These are phyloP conservation scores for Aradophagus sp. DNA, from an alignment of 1,140 invertebrate genomes.

Conservation along the genomic window DNA sequence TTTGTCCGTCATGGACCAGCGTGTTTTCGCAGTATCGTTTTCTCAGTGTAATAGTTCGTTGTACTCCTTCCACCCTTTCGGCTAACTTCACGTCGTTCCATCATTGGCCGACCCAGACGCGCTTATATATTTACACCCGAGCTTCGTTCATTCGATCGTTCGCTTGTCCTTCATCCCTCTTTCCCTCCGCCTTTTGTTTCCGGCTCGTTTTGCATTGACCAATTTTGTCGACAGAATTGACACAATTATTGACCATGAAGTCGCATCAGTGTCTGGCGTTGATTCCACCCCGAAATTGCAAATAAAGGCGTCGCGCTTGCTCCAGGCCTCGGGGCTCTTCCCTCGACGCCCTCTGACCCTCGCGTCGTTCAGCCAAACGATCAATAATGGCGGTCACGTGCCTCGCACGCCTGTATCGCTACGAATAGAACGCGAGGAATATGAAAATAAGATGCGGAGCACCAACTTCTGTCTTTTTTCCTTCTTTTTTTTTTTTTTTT, in stretches of 20 bases:
- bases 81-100: too few species aligned
- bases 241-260: conserved; percentile 43
- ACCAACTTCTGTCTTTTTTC: too few species aligned
- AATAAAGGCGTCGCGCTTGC: conserved; percentile 19
- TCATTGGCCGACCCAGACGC: conserved; percentile 34
- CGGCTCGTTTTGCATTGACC: conserved; percentile 5
- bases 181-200: not conserved
- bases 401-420: conserved; percentile 55
- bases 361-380: conserved; percentile 55
- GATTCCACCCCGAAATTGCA: conserved; percentile 16
- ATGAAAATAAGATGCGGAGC: too few species aligned
- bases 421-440: too few species aligned
- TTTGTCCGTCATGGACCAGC: too few species aligned
- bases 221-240: conserved; percentile 33
- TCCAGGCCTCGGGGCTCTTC: conserved; percentile 20
- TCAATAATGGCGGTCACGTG: conserved; percentile 62
- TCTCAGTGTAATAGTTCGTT: too few species aligned
- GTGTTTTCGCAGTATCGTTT: too few species aligned
- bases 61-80: too few species aligned
- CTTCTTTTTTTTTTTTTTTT: too few species aligned
- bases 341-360: conserved; percentile 49
- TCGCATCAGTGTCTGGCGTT: conserved; percentile 15
- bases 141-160: conserved; percentile 13
- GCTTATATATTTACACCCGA: conserved; percentile 39
- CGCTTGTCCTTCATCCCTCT: conserved; percentile 2